These are phyloP conservation scores for Pinctada fucata DNA, from an alignment of 2,888 invertebrate genomes.

Conservation along the genomic window DNA sequence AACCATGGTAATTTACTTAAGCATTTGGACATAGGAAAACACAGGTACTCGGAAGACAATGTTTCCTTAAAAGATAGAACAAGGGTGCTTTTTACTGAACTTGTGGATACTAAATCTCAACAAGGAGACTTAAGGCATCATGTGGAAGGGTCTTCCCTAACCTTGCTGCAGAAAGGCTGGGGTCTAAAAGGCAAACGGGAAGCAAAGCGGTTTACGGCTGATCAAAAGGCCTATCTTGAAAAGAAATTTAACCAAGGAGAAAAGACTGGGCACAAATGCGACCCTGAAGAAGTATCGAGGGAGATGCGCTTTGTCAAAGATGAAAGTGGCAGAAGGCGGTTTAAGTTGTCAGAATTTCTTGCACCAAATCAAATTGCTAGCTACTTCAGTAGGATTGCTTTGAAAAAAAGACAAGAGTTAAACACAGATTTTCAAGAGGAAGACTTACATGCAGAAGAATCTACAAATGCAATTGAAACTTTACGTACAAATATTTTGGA, in stretches of 20 bases:
- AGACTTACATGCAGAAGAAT: slow-evolving; percentile 3
- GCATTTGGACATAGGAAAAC: slow-evolving; percentile 21
- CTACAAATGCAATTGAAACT: neutral
- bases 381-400: slow-evolving; percentile 11
- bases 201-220: slow-evolving; percentile 10
- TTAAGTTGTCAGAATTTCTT: slow-evolving; percentile 13
- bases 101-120: slow-evolving; percentile 8
- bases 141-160: neutral
- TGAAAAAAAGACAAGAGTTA: slow-evolving; percentile 11
- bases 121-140: neutral
- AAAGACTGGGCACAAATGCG: slow-evolving; percentile 17
- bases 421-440: neutral
- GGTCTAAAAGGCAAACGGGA: slow-evolving; percentile 18
- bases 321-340: slow-evolving; percentile 6
- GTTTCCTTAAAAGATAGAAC: slow-evolving; percentile 4
- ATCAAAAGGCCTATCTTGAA: slow-evolving; percentile 13
- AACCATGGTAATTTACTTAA: slow-evolving; percentile 8
- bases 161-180: slow-evolving; percentile 22
- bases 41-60: slow-evolving; percentile 8
- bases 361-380: slow-evolving; percentile 22
- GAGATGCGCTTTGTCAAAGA: slow-evolving; percentile 25
- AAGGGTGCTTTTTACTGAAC: neutral
- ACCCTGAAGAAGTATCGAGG: slow-evolving; percentile 21
- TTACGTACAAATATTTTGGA: too few relatives aligned
- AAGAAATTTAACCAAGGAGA: slow-evolving; percentile 26